Conservation (phyloP, 2,888 invertebrate genomes). For the Octodonta nipae region DNA sequence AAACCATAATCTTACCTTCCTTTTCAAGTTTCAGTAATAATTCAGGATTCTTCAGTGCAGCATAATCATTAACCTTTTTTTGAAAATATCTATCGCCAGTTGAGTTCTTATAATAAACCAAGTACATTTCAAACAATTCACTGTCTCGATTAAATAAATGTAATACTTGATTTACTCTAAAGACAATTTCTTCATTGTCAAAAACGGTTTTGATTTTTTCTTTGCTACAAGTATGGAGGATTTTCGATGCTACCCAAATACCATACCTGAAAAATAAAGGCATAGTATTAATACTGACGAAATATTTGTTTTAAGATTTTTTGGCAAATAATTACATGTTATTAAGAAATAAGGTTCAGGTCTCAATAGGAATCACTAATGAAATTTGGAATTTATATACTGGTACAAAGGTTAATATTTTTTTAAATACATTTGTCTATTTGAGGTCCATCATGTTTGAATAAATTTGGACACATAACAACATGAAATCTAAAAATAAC, state of each 20-base stretch:
- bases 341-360: too few species aligned
- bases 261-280: constrained; percentile 16
- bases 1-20: neutral
- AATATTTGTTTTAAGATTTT: too few species aligned
- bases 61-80: constrained; percentile 8
- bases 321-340: too few species aligned
- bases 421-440: too few species aligned
- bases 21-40: constrained; percentile 9
- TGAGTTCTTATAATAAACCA: constrained; percentile 9
- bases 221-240: constrained; percentile 14
- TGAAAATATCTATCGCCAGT: constrained; percentile 5
- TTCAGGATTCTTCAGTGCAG: constrained; percentile 8
- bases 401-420: too few species aligned
- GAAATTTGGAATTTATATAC: too few species aligned
- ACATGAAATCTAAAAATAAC: too few species aligned
- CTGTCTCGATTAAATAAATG: constrained; percentile 12
- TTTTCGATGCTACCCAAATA: constrained; percentile 9
- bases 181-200: constrained; percentile 6
- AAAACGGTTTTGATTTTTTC: constrained; percentile 12
- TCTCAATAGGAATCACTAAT: too few species aligned
- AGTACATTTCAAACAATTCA: constrained; percentile 11
- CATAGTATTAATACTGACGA: constrained; percentile 5
- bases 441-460: too few species aligned
- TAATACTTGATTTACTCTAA: constrained; percentile 13
- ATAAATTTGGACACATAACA: too few species aligned